A percentile compares a stretch with the other conserved stretches of the same genome.
phyloP scores from a whole-genome alignment of 2,888 invertebrate species.

The Abrostola tripartita region DNA sequence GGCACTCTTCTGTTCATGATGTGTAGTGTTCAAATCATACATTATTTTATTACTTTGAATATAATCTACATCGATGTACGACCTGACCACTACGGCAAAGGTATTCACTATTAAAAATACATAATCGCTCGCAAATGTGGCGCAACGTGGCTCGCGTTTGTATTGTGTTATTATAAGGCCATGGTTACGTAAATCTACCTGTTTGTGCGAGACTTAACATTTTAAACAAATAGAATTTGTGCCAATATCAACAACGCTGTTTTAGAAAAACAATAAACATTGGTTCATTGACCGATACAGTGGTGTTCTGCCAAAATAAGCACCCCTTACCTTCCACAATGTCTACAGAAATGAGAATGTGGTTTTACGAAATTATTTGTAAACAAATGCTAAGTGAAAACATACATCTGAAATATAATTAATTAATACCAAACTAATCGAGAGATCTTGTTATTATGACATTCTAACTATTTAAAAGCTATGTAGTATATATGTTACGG shows the following conservation, averaged over 20 bases:
- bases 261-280: conserved; percentile 85
- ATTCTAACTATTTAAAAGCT: too few species aligned
- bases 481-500: too few species aligned
- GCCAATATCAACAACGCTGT: conserved; percentile 84
- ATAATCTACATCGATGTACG: neutral
- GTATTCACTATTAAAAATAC: conserved; percentile 8
- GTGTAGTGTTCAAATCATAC: too few species aligned
- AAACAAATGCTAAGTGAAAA: conserved; percentile 39
- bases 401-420: too few species aligned
- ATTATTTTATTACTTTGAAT: too few species aligned
- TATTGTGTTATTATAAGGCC: conserved; percentile 67
- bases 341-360: conserved; percentile 57
- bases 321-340: conserved; percentile 79
- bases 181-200: conserved; percentile 76
- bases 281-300: conserved; percentile 80
- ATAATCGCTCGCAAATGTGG: conserved; percentile 16
- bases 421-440: too few species aligned
- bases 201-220: conserved; percentile 78
- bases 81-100: neutral
- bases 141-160: conserved; percentile 22
- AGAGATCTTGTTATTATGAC: too few species aligned
- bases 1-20: too few species aligned
- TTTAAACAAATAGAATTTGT: conserved; percentile 84
- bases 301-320: conserved; percentile 82
- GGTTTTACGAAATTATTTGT: conserved; percentile 50